These are phyloP conservation scores for Carabus problematicus DNA, from an alignment of 2,888 invertebrate genomes.

Conservation along the genomic window DNA sequence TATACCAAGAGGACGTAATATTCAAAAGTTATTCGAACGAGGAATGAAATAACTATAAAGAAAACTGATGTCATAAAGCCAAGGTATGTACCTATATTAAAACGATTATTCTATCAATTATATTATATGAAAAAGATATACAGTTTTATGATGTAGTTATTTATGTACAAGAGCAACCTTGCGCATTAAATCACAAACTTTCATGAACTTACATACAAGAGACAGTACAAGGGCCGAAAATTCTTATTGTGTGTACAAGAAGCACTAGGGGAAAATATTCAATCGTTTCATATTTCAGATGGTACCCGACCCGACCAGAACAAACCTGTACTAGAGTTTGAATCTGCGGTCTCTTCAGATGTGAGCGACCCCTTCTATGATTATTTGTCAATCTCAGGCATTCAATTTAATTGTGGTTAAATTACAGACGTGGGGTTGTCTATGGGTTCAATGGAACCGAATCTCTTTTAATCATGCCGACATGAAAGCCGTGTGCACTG, in stretches of 20 bases:
- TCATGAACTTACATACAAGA: background rate
- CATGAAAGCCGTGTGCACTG: slow-evolving; percentile 20
- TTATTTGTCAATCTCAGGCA: slow-evolving; percentile 43
- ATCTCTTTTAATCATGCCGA: slow-evolving; percentile 30
- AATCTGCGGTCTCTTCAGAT: slow-evolving; percentile 4
- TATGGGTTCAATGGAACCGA: slow-evolving; percentile 24
- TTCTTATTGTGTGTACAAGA: slow-evolving; percentile 23
- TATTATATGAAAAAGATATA: background rate
- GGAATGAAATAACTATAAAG: no score
- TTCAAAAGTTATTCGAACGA: no score
- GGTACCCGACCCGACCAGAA: background rate
- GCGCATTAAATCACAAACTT: background rate
- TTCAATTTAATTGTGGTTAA: slow-evolving; percentile 43
- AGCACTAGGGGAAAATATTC: slow-evolving; percentile 35
- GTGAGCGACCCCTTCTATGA: slow-evolving; percentile 36
- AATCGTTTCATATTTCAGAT: slow-evolving; percentile 41
- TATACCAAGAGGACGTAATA: no score
- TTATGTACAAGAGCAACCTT: background rate
- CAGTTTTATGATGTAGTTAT: no score
- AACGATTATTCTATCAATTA: no score
- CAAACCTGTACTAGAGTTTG: no score
- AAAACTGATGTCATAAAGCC: no score
- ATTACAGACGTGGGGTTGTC: slow-evolving; percentile 41
- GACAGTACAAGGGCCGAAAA: slow-evolving; percentile 20
- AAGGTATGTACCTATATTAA: no score